Conservation (phyloP, 2,888 invertebrate species). For the Trachelus troglodyta region DNA sequence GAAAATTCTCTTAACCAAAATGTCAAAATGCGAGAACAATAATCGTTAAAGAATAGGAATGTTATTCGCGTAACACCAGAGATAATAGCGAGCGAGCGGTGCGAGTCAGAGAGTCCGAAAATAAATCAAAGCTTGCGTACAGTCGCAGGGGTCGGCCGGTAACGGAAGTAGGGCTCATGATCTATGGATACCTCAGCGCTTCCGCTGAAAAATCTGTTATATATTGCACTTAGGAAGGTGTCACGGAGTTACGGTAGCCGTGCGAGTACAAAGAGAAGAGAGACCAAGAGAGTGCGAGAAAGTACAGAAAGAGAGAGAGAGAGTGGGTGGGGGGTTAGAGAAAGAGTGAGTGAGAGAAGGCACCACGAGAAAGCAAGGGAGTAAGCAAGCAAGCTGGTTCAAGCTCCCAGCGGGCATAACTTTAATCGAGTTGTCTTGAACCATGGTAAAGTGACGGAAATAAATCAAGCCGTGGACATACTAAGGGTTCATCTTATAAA, state of each 20-base stretch:
- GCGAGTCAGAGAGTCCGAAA: slow-evolving; percentile 40
- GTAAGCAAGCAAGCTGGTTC: background rate
- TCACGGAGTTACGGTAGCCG: slow-evolving; percentile 38
- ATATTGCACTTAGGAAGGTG: slow-evolving; percentile 58
- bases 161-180: slow-evolving; percentile 61
- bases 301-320: background rate
- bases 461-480: slow-evolving; percentile 19
- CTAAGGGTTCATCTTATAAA: slow-evolving; percentile 1
- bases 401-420: slow-evolving; percentile 44
- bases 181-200: slow-evolving; percentile 59
- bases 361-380: background rate
- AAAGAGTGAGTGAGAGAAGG: background rate
- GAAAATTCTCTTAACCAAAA: background rate
- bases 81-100: slow-evolving; percentile 54
- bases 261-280: background rate
- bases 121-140: slow-evolving; percentile 54
- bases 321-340: background rate
- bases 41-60: background rate
- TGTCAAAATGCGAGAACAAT: background rate
- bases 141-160: slow-evolving; percentile 37
- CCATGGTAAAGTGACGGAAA: slow-evolving; percentile 23
- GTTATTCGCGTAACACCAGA: slow-evolving; percentile 6
- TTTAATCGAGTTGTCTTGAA: slow-evolving; percentile 53
- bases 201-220: slow-evolving; percentile 64
- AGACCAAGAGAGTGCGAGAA: background rate